Conservation (phyloP, 2,113 vertebrate genomes). For the Phrynosoma platyrhinos region DNA sequence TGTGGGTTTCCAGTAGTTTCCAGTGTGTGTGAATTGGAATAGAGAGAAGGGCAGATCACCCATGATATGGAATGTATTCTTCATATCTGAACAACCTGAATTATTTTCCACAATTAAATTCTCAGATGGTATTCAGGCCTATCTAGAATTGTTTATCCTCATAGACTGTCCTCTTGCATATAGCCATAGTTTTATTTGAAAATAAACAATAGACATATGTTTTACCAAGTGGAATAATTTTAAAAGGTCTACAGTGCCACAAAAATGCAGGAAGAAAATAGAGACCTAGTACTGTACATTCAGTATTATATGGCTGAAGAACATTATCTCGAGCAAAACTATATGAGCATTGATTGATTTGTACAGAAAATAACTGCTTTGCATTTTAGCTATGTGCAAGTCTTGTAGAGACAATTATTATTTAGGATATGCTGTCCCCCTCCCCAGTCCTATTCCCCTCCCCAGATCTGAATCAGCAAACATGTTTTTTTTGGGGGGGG, state of each 20-base stretch:
- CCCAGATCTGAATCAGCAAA: background rate
- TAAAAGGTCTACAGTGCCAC: background rate
- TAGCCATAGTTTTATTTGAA: background rate
- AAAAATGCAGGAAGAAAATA: background rate
- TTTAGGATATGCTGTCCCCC: background rate
- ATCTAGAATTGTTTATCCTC: background rate
- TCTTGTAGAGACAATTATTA: background rate
- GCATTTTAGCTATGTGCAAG: no score
- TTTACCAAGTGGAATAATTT: slow-evolving; percentile 4
- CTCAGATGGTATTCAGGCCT: background rate
- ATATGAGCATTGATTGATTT: background rate
- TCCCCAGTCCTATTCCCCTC: no score
- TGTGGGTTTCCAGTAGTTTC: background rate
- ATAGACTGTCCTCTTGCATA: background rate
- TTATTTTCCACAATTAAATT: background rate
- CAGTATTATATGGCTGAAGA: background rate
- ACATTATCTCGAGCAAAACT: background rate
- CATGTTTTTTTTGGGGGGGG: no score
- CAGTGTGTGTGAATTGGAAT: background rate
- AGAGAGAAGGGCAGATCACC: background rate
- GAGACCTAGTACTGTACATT: background rate
- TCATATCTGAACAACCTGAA: background rate
- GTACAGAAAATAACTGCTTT: background rate
- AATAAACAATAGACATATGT: background rate
- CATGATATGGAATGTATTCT: background rate